phyloP scores from a whole-genome alignment of 2,888 invertebrate species.

The Caradrina kadenii region DNA sequence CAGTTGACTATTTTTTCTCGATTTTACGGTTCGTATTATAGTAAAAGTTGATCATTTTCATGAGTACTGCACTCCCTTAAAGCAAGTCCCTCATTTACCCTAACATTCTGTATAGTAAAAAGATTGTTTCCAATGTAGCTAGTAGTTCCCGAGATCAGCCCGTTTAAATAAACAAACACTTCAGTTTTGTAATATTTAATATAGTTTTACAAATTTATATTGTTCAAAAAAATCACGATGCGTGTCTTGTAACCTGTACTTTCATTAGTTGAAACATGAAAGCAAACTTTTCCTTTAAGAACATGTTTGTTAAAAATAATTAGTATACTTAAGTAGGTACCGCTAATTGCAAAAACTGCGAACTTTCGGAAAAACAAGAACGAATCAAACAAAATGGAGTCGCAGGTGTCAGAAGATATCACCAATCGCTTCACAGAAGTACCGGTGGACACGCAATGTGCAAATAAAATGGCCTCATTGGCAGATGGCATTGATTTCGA shows the following conservation, averaged over 20 bases:
- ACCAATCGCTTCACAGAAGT: slow-evolving; percentile 34
- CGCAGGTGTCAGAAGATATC: slow-evolving; percentile 49
- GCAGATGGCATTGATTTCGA: slow-evolving; percentile 39
- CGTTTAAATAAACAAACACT: too few relatives aligned
- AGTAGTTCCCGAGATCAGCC: too few relatives aligned
- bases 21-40: too few relatives aligned
- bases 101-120: too few relatives aligned
- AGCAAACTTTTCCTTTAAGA: slow-evolving; percentile 16
- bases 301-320: slow-evolving; percentile 7
- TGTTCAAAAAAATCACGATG: neutral
- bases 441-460: slow-evolving; percentile 46
- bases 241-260: neutral
- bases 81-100: too few relatives aligned
- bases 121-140: too few relatives aligned
- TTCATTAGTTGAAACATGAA: slow-evolving; percentile 9
- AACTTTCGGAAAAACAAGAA: slow-evolving; percentile 26
- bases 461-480: slow-evolving; percentile 29
- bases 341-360: slow-evolving; percentile 40
- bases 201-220: neutral
- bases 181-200: too few relatives aligned
- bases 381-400: slow-evolving; percentile 27
- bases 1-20: too few relatives aligned
- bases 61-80: too few relatives aligned
- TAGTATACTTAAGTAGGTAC: neutral
- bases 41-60: too few relatives aligned